Base-by-base conservation (phyloP, 1,140 invertebrate genomes). In the Melitaea cinxia region DNA sequence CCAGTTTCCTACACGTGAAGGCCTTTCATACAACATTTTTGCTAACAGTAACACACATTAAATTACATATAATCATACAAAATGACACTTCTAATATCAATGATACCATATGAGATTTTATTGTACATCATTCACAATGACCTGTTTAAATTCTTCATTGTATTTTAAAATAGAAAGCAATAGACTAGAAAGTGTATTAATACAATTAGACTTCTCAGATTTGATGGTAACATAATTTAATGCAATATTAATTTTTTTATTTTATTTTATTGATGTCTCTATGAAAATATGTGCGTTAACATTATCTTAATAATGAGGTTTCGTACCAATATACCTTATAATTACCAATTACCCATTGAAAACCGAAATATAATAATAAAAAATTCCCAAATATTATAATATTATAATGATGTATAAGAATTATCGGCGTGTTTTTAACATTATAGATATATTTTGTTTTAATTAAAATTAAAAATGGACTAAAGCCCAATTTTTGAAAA, bases 171-270 rank as follows among this genome's bases (percentile, higher is more conserved):
- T 17, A 52, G 24, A 52, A 52, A 52, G 49, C 24, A 52, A 26
- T 52, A 52, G 49, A 52, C 49, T 52, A 52, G 49, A 52, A 52
- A 42, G 24, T 28, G n/a, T 52, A 26, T 12, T n/a, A 17, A 42
- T 42, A 42, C 15, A 42, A 12, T 42, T 42, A 19, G 14, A 17
- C 4, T 42, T 9, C 17, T 33, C 5, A 37, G 35, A 4, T 17
- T 17, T 14, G 15, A 42, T 42, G 37, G 37, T 42, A 42, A 42
- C 37, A 42, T 42, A 17, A 17, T 17, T 4, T 4, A 6, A 33
- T 17, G 17, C 17, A 17, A 42, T 15, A 17, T 42, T 42, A n/a
- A 42, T 17, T 42, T 17, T n/a, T 42, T 42, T 17, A 19, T 42
- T 7, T 17, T 15, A 33, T 14, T 37, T 17, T 1, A 42, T 15